Percentiles rank a stretch among this genome's conserved stretches.
Conservation (phyloP, 2,113 vertebrate species). For the Neomonachus schauinslandi region DNA sequence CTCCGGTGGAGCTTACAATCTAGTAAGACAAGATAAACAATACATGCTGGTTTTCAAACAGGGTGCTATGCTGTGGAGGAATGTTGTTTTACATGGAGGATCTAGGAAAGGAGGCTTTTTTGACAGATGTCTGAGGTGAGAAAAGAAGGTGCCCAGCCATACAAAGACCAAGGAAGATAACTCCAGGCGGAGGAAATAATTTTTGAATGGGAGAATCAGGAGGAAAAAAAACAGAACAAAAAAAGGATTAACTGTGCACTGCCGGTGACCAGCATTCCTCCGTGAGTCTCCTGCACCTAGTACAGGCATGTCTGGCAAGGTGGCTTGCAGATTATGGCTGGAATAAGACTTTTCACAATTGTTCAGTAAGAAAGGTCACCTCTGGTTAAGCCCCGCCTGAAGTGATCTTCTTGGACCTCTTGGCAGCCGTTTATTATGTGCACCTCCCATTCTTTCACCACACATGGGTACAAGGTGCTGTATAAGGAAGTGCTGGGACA, state of each 20-base stretch:
- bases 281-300: not conserved
- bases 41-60: not conserved
- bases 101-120: not conserved
- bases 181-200: not conserved
- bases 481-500: not conserved
- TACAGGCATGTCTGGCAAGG: not conserved
- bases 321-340: not conserved
- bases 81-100: not conserved
- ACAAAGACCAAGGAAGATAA: not conserved
- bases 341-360: not conserved
- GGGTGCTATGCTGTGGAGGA: not conserved
- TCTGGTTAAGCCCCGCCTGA: not conserved
- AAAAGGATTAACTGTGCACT: not conserved
- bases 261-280: not conserved
- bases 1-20: not conserved
- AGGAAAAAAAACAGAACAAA: not conserved
- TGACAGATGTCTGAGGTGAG: not conserved
- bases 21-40: not conserved
- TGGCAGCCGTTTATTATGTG: not conserved
- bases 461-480: not conserved
- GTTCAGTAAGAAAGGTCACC: not conserved
- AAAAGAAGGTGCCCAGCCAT: not conserved
- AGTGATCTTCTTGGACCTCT: not conserved
- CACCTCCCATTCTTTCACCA: not conserved
- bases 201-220: not conserved